A percentile compares a stretch with the other conserved stretches of the same genome.
These are phyloP conservation scores for Pogona vitticeps DNA, from an alignment of 2,113 vertebrate species.

Conservation along the genomic window DNA sequence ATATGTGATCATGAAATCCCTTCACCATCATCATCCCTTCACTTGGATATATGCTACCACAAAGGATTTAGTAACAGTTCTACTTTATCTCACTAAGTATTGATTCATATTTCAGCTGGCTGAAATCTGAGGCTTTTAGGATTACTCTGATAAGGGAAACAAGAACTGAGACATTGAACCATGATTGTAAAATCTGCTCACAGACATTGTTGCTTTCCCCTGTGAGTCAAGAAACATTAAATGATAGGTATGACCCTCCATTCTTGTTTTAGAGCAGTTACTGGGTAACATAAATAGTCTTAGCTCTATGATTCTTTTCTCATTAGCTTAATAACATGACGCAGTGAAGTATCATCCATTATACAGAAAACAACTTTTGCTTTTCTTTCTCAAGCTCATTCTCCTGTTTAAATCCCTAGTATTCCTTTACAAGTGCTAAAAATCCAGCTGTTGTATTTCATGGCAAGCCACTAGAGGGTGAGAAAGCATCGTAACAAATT, in stretches of 20 bases:
- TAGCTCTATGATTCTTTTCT: background rate
- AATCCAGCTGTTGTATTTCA: background rate
- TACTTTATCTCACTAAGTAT: background rate
- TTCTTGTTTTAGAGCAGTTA: background rate
- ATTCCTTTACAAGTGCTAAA: background rate
- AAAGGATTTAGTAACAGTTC: background rate
- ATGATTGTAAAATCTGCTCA: background rate
- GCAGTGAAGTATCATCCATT: background rate
- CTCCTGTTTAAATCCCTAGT: background rate
- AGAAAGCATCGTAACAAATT: background rate
- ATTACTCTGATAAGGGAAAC: background rate
- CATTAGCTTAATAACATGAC: background rate
- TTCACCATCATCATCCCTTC: background rate
- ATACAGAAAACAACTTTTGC: background rate
- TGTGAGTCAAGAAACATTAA: no score
- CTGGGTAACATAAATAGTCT: background rate
- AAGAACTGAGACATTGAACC: background rate
- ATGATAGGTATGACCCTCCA: no score
- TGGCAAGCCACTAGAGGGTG: conserved; percentile 18
- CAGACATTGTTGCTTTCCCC: no score
- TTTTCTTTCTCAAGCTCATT: background rate
- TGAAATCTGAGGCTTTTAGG: background rate
- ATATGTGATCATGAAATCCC: background rate
- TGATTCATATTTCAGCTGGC: background rate
- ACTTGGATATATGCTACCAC: background rate